Conservation (phyloP, 2,888 invertebrate genomes). For the Nasonovia ribisnigri region DNA sequence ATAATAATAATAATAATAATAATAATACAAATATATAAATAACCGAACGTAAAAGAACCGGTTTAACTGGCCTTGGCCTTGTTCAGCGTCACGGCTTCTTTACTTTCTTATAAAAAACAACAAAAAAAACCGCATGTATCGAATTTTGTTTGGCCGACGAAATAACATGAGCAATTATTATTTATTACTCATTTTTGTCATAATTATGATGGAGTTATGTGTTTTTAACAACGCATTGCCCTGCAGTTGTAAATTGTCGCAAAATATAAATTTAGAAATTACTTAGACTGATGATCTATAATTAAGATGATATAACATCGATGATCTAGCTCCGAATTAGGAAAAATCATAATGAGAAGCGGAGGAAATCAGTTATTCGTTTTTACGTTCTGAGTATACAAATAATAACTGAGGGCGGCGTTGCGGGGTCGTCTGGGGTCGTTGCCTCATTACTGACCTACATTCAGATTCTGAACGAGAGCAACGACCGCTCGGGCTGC, state of each 20-base stretch:
- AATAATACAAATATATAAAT: constrained; percentile 49
- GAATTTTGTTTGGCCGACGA: constrained; percentile 24
- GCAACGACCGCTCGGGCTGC: constrained; percentile 62
- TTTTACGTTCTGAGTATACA: neutral
- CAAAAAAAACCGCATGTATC: constrained; percentile 41
- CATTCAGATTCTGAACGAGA: constrained; percentile 62
- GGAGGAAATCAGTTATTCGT: neutral
- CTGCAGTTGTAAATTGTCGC: neutral
- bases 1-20: constrained; percentile 27
- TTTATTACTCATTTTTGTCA: neutral
- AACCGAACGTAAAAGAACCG: constrained; percentile 55
- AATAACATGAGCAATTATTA: neutral
- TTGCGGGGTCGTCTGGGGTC: constrained; percentile 62
- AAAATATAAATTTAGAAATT: neutral
- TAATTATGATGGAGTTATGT: neutral
- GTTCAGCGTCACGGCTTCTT: constrained; percentile 57
- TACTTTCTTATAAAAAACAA: constrained; percentile 59
- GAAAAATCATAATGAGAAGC: neutral
- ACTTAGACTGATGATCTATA: neutral
- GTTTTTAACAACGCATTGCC: neutral
- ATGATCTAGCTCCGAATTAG: neutral
- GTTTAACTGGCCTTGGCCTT: constrained; percentile 62
- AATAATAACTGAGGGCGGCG: constrained; percentile 57
- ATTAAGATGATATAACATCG: neutral
- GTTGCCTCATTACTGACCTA: constrained; percentile 65